phyloP scores from a whole-genome alignment of 2,113 vertebrate species.

The Gavia stellata region DNA sequence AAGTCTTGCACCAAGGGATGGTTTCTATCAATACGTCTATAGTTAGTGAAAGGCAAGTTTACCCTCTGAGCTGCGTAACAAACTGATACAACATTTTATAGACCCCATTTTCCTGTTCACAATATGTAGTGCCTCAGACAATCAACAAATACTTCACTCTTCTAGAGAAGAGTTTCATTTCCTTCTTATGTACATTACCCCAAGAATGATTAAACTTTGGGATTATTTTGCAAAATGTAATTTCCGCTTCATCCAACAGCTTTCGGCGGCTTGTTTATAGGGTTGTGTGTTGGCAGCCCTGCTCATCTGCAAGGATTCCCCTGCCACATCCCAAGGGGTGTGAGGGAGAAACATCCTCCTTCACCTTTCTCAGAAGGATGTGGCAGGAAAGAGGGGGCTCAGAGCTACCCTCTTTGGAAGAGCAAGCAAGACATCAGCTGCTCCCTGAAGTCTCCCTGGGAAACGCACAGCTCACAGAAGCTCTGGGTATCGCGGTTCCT shows the following conservation, averaged over 20 bases:
- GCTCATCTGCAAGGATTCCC: rapidly evolving
- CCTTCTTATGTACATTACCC: background rate
- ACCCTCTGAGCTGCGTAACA: background rate
- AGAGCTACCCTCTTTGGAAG: background rate
- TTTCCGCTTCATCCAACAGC: background rate
- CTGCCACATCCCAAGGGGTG: background rate
- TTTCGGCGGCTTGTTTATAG: background rate
- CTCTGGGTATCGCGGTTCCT: background rate
- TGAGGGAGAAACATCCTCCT: background rate
- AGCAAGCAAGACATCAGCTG: background rate
- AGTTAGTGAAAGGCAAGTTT: background rate
- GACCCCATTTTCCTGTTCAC: background rate
- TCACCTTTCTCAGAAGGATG: background rate
- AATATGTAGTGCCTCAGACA: background rate
- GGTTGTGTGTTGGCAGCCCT: background rate
- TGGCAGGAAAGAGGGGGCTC: background rate
- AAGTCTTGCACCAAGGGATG: background rate
- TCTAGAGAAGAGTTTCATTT: background rate
- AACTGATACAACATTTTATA: background rate
- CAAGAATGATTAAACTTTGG: background rate
- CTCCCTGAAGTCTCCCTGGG: background rate
- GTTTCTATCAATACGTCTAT: background rate
- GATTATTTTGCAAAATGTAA: background rate
- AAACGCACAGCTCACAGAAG: background rate
- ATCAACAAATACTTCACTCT: background rate